Base-by-base conservation (phyloP, 1,140 invertebrate genomes). In the Hycleus cichorii region DNA sequence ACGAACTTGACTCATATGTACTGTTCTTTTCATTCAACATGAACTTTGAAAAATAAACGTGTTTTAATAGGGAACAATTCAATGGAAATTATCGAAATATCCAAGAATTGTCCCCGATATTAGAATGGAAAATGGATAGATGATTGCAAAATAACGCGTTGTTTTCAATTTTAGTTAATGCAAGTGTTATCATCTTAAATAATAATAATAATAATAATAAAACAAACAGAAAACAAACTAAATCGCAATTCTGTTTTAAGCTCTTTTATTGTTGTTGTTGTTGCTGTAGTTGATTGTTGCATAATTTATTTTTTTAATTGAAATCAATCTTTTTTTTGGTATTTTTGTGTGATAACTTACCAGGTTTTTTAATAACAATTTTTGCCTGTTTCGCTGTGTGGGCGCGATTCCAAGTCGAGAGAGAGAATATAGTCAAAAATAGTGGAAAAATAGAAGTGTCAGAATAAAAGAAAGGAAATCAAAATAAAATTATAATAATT, bases 391-490 rank as follows among this genome's bases (percentile, higher is more conserved):
- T 74, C 72, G 71, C 72, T 74, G 72, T 74, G 68, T 69, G 70
- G 68, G 65, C 68, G 70, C 71, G 71, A 73, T 70, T 71, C 72
- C 72, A 72, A 73, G 69, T 32, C 9, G 69, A 69, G 18, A 18
- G 18, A 18, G 18, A 18, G 71, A 73, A 72, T 72, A 73, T 74
- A 74, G 71, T 71, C 65, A 71, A 65, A 72, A 74, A 71, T 72
- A 72, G 71, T 74, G 72, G 32, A 74, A 73, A 74, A 73, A 74
- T 73, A 74, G 71, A 74, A 74, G 71, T 73, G 72, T 74, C 71
- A 74, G 71, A 74, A 74, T 73, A 73, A 71, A 71, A 68, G 70
- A 74, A 74, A 72, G 69, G 70, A 18, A 18, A 18, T 18, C 18
- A 18, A 18, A 18, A 18, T 18, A 18, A 18, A 18, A 18, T 18